A percentile compares a stretch with the other conserved stretches of the same genome.
These are phyloP conservation scores for Phyllostomus discolor DNA, from an alignment of 2,113 vertebrate genomes.

Conservation along the genomic window DNA sequence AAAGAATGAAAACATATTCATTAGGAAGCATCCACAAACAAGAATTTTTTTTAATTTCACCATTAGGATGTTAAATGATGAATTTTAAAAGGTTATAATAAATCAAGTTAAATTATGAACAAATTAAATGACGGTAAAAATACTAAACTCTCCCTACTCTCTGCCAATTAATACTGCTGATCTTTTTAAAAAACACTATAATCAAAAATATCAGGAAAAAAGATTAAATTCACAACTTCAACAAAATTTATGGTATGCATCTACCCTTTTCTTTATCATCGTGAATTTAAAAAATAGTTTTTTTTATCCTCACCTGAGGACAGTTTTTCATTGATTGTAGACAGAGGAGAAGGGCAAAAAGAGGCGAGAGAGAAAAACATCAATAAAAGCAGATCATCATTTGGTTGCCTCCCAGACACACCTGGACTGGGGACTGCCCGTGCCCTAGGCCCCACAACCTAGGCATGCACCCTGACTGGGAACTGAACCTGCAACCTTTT, in stretches of 20 bases:
- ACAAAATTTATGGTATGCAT: not conserved
- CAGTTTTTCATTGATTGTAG: no score
- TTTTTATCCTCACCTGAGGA: no score
- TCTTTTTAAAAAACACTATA: not conserved
- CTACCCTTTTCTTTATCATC: not conserved
- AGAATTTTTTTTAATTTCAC: not conserved
- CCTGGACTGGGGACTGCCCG: no score
- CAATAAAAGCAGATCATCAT: no score
- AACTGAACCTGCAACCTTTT: no score
- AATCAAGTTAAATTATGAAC: not conserved
- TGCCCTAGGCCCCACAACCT: no score
- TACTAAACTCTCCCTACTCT: not conserved
- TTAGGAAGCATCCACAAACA: not conserved
- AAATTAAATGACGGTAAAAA: not conserved
- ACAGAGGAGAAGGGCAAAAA: no score
- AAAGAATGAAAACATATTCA: not conserved
- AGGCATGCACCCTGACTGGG: no score
- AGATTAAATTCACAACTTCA: not conserved
- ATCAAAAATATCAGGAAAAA: slow-evolving; percentile 12
- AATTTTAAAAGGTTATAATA: slow-evolving; percentile 1
- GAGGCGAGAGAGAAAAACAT: no score
- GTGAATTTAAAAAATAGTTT: not conserved
- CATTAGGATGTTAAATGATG: not conserved
- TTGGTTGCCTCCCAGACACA: no score
- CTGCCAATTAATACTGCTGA: not conserved